Percentiles rank a stretch among this genome's conserved stretches.
Conservation (phyloP, 2,888 invertebrate genomes). For the Lepetodrilus schrolli region DNA sequence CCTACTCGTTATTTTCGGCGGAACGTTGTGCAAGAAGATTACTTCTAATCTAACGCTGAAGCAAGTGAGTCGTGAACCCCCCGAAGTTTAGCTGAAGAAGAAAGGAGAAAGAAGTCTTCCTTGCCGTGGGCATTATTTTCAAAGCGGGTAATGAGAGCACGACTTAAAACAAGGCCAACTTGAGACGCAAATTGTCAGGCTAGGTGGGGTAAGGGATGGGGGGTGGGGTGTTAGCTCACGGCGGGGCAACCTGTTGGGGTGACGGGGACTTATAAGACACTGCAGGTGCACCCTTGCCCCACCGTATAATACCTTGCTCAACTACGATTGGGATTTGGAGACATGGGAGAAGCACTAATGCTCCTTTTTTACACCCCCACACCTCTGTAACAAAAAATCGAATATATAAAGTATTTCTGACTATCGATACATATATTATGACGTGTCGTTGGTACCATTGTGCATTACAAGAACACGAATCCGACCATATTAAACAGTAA, state of each 20-base stretch:
- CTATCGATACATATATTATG: too few relatives aligned
- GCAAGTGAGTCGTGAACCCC: conserved; percentile 4
- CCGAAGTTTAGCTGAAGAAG: background rate
- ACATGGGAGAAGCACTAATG: too few relatives aligned
- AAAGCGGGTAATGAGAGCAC: background rate
- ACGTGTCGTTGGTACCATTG: too few relatives aligned
- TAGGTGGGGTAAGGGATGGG: background rate
- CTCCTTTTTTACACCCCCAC: too few relatives aligned
- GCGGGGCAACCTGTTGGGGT: background rate
- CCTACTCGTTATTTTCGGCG: background rate
- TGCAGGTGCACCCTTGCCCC: conserved; percentile 8
- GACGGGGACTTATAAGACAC: background rate
- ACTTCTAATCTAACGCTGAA: background rate
- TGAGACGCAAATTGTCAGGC: background rate
- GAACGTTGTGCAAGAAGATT: conserved; percentile 21
- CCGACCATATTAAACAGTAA: too few relatives aligned
- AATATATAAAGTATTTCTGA: background rate
- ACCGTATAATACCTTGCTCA: background rate
- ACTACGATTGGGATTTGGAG: background rate
- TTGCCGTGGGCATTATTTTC: background rate
- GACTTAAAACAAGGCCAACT: background rate
- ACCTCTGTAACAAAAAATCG: too few relatives aligned
- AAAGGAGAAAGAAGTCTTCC: background rate
- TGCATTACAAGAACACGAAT: too few relatives aligned
- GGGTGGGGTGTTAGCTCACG: background rate